These are phyloP conservation scores for Amphiprion ocellaris DNA, from an alignment of 2,113 vertebrate species.

Conservation along the genomic window DNA sequence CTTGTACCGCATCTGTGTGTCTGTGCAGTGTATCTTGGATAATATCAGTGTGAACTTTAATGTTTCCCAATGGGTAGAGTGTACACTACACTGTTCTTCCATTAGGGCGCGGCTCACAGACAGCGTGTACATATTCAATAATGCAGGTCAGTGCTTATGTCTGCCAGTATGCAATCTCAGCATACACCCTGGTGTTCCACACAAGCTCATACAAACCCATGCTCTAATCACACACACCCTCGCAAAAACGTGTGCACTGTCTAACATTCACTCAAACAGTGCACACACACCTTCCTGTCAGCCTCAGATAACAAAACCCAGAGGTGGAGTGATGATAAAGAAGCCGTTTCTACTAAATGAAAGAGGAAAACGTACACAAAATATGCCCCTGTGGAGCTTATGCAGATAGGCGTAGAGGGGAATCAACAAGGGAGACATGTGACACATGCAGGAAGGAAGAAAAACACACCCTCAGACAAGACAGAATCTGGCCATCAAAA, in stretches of 20 bases:
- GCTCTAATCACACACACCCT: not conserved
- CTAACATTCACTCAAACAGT: not conserved
- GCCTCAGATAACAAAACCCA: conserved; percentile 61
- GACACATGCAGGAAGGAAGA: conserved; percentile 1
- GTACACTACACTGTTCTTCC: conserved; percentile 64
- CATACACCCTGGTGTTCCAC: not conserved
- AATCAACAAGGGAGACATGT: conserved; percentile 20
- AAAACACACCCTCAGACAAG: conserved; percentile 22
- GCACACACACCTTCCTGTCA: conserved; percentile 49
- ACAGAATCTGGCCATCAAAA: conserved; percentile 51
- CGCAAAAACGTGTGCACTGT: conserved; percentile 12
- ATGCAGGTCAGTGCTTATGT: conserved; percentile 59
- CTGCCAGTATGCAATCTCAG: conserved; percentile 43
- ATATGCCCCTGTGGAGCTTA: conserved; percentile 41
- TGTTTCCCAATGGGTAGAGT: conserved; percentile 53
- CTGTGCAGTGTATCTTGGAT: conserved; percentile 39
- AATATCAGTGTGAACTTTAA: conserved; percentile 61
- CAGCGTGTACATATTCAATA: conserved; percentile 58
- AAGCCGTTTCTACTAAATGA: conserved; percentile 53
- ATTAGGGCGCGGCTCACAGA: conserved; percentile 62
- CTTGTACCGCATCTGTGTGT: conserved; percentile 11
- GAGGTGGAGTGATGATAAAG: conserved; percentile 53
- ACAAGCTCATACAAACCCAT: not conserved
- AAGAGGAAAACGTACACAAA: conserved; percentile 50
- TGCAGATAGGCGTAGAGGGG: conserved; percentile 35